Conservation (phyloP, 2,797 vertebrate genomes). For the Sphenopsis melanotis region DNA sequence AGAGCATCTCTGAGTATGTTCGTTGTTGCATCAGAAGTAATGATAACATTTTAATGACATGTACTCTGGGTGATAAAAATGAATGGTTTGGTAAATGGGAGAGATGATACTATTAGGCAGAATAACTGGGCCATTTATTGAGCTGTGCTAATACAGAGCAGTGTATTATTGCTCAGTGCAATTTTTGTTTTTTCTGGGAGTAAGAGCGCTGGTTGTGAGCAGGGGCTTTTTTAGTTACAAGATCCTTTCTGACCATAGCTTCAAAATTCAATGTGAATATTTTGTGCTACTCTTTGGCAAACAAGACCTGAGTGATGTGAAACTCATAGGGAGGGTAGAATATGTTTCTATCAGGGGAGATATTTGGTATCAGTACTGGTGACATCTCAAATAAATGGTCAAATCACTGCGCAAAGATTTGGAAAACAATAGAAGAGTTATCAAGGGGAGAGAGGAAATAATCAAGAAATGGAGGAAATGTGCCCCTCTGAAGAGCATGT, state of each 20-base stretch:
- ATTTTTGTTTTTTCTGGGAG: not conserved
- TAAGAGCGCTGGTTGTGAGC: not conserved
- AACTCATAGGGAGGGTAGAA: not conserved
- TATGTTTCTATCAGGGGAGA: accelerated
- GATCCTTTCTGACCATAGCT: not conserved
- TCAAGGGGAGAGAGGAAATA: not conserved
- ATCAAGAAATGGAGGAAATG: not conserved
- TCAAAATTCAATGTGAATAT: not conserved
- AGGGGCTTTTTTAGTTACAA: not conserved
- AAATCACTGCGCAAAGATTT: not conserved
- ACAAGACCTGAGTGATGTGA: not conserved
- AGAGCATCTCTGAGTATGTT: not conserved
- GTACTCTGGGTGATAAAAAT: not conserved
- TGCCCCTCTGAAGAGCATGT: not conserved
- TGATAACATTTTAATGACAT: not conserved
- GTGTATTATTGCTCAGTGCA: not conserved
- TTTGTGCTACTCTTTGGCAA: not conserved
- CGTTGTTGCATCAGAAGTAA: not conserved
- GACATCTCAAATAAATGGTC: not conserved
- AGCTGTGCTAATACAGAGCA: not conserved
- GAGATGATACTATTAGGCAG: not conserved
- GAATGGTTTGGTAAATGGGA: not conserved
- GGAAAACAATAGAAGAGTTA: not conserved
- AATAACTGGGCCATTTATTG: not conserved
- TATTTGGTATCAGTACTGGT: not conserved